Percentiles rank a stretch among this genome's conserved stretches.
phyloP scores from a whole-genome alignment of 2,888 invertebrate species.

The Cosmia pyralina region DNA sequence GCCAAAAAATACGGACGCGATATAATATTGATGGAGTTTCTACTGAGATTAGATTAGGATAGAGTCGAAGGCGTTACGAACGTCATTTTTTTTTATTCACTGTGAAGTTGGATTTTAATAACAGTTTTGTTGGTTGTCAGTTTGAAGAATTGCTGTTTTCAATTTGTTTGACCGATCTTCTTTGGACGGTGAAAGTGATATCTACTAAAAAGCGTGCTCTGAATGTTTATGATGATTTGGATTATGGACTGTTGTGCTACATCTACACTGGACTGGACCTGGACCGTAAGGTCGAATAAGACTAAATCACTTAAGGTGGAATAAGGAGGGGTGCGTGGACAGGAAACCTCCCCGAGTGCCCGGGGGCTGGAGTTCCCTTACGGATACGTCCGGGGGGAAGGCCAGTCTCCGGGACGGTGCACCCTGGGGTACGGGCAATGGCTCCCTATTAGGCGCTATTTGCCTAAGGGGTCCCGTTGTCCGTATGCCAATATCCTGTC shows the following conservation, averaged over 20 bases:
- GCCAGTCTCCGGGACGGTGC: no score
- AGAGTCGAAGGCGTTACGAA: conserved; percentile 29
- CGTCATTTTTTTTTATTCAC: conserved; percentile 44
- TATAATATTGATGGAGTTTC: conserved; percentile 54
- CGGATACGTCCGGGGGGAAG: no score
- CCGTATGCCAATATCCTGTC: no score
- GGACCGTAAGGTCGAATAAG: not conserved
- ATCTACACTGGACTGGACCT: not conserved
- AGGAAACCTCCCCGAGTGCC: no score
- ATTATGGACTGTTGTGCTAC: not conserved
- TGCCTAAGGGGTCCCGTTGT: no score
- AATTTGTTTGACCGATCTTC: conserved; percentile 52
- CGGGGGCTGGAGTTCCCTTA: no score
- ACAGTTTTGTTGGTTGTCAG: conserved; percentile 49
- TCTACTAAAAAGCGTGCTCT: conserved; percentile 22
- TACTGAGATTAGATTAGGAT: conserved; percentile 57
- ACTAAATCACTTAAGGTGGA: not conserved
- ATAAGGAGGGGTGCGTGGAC: no score
- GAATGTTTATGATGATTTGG: conserved; percentile 9
- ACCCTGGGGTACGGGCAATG: no score
- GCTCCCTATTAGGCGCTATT: no score
- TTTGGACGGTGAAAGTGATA: conserved; percentile 48
- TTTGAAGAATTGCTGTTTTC: conserved; percentile 48
- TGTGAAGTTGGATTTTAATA: conserved; percentile 61
- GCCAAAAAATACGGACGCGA: conserved; percentile 57